These are phyloP conservation scores for Diprion similis DNA, from an alignment of 1,140 invertebrate genomes.

Conservation along the genomic window DNA sequence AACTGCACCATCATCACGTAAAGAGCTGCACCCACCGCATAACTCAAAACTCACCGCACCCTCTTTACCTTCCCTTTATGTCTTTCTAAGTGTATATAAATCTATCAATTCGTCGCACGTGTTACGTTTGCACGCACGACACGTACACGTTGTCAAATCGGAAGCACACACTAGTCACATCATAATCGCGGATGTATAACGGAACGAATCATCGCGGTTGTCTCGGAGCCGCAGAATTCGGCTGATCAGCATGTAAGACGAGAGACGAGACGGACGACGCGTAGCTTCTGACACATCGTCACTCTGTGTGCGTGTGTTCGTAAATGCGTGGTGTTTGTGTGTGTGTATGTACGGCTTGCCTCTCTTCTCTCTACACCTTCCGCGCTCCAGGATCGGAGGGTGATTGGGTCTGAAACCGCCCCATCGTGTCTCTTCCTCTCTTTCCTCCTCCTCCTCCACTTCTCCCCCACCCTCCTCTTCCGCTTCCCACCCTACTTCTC, in stretches of 20 bases:
- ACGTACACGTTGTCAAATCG: not conserved
- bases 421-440: constrained; percentile 1
- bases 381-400: constrained; percentile 2
- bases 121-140: constrained; percentile 6
- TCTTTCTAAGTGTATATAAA: not conserved
- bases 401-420: constrained; percentile 4
- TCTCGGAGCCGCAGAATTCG: not conserved
- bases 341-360: too few relatives aligned
- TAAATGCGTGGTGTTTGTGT: too few relatives aligned
- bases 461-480: not conserved
- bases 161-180: constrained; percentile 21
- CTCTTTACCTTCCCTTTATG: not conserved
- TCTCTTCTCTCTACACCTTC: not conserved
- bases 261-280: too few relatives aligned
- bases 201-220: not conserved
- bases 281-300: too few relatives aligned
- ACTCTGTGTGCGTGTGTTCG: too few relatives aligned
- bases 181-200: not conserved
- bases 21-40: not conserved
- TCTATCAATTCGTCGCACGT: constrained; percentile 12
- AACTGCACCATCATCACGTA: too few relatives aligned
- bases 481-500: not conserved
- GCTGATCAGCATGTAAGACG: not conserved
- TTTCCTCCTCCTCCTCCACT: not conserved
- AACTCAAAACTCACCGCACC: not conserved